Evolutionary conservation across 2,797 vertebrate genomes (phyloP).

Genomic region (Ceryle rudis): DNA sequence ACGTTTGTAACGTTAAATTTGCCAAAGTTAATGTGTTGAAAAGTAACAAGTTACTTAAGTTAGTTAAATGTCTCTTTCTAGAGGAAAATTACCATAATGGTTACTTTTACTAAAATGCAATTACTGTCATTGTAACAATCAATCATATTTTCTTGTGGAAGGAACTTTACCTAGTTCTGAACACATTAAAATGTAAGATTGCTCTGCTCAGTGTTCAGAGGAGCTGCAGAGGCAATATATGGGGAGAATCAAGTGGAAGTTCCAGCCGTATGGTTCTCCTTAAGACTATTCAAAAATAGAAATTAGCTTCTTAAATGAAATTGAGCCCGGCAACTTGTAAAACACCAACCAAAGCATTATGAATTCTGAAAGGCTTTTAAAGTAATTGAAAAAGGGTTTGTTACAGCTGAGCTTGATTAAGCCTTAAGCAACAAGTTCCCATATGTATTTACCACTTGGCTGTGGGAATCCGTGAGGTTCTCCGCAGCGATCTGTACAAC

Average conservation of each 20-base stretch:
- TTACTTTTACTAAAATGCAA: conserved; percentile 86
- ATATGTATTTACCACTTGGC: background rate
- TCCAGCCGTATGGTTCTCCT: conserved; percentile 30
- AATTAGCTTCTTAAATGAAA: conserved; percentile 1
- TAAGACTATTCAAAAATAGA: background rate
- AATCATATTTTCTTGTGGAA: conserved; percentile 80
- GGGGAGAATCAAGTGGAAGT: conserved; percentile 28
- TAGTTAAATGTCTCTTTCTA: conserved; percentile 81
- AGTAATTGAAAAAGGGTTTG: conserved; percentile 1
- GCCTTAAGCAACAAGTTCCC: background rate
- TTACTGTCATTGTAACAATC: conserved; percentile 86
- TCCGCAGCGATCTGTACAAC: background rate
- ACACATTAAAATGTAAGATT: conserved; percentile 77
- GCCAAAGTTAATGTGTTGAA: conserved; percentile 79
- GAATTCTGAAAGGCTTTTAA: conserved; percentile 32
- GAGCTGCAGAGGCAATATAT: conserved; percentile 47
- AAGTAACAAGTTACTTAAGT: conserved; percentile 83
- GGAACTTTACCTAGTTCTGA: conserved; percentile 77
- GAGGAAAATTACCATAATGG: conserved; percentile 85
- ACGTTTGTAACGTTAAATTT: conserved; percentile 74
- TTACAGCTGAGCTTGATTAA: conserved; percentile 5
- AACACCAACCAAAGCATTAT: conserved; percentile 26
- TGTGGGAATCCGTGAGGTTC: background rate
- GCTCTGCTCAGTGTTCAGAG: conserved; percentile 55
- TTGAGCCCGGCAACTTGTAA: conserved; percentile 14